Evolutionary conservation across 2,113 vertebrate species (phyloP).

Genomic region (Pagrus major): DNA sequence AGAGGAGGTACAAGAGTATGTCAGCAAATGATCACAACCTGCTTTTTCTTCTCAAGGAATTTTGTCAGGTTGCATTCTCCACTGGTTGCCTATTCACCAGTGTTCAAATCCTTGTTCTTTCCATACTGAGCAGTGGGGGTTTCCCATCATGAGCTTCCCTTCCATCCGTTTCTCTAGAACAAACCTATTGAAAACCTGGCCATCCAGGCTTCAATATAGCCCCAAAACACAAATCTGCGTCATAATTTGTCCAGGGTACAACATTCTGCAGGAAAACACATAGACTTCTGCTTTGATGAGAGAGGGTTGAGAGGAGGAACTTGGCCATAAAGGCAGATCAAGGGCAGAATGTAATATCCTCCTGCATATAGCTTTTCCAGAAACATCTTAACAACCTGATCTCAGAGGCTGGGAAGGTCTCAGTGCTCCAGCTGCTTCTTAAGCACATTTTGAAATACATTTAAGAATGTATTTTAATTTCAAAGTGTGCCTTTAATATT

Average conservation of each 20-base stretch:
- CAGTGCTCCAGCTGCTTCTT: neutral
- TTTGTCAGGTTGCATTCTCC: neutral
- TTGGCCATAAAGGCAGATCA: conserved; percentile 9
- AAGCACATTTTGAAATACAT: neutral
- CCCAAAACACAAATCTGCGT: neutral
- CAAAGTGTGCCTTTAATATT: neutral
- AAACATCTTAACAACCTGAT: conserved; percentile 13
- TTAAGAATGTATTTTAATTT: neutral
- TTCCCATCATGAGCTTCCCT: neutral
- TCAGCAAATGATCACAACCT: neutral
- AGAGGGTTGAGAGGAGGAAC: neutral
- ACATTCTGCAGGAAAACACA: neutral
- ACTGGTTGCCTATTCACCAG: conserved; percentile 2
- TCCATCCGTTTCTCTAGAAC: neutral
- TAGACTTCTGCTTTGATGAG: neutral
- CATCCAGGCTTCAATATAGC: neutral
- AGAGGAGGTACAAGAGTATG: no score
- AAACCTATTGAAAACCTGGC: neutral
- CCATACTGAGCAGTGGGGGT: neutral
- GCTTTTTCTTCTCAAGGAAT: neutral
- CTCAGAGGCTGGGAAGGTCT: neutral
- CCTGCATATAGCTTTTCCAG: conserved; percentile 18
- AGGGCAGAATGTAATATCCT: conserved; percentile 31
- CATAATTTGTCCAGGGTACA: no score
- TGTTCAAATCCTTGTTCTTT: neutral